Base-by-base conservation (phyloP, 1,140 invertebrate genomes). In the Melipona quadrifasciata region DNA sequence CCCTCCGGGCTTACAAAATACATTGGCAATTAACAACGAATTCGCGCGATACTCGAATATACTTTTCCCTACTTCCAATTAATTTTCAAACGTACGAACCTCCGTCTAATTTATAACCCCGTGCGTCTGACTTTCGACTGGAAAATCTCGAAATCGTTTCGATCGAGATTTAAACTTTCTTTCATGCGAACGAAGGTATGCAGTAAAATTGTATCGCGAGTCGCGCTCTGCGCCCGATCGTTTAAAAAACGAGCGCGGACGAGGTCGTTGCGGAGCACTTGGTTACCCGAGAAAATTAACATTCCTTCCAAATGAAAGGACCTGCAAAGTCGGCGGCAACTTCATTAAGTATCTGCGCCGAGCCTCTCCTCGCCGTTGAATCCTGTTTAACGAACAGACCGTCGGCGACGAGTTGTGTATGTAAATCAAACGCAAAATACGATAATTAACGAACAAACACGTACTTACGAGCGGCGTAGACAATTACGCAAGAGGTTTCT, bases 331-430 rank as follows among this genome's bases (percentile, higher is more conserved):
- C 55, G 61, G 51, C 51, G 14, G 70, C 73, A 85, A 76, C 70
- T 88, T 88, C 64, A 58, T 89, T 82, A 78, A 88, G 87, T 74
- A 80, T 88, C 75, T 39, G 58, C 16, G 57, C 39, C 57, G 16
- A 64, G 70, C 27, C 55, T 77, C 65, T 31, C 39, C 31, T 64
- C 24, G 19, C 3, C 19, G 55, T 21, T 84, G 72, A 84, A 84
- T 84, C 74, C 34, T n/a, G n/a, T 65, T 87, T 77, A 80, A 87
- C 61, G 81, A 87, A 84, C 68, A 68, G 73, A 57, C 74, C n/a
- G 81, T 58, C 47, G 61, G 34, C 21, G 51, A 31, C 71, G 51
- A 64, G 72, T 77, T 84, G 58, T 72, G 79, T 16, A 68, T 47
- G 67, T 55, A 84, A 88, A 88, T 71, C 67, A 82, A 88, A 88